These are phyloP conservation scores for Trypoxylon attenuatum DNA, from an alignment of 2,888 invertebrate species.

Conservation along the genomic window DNA sequence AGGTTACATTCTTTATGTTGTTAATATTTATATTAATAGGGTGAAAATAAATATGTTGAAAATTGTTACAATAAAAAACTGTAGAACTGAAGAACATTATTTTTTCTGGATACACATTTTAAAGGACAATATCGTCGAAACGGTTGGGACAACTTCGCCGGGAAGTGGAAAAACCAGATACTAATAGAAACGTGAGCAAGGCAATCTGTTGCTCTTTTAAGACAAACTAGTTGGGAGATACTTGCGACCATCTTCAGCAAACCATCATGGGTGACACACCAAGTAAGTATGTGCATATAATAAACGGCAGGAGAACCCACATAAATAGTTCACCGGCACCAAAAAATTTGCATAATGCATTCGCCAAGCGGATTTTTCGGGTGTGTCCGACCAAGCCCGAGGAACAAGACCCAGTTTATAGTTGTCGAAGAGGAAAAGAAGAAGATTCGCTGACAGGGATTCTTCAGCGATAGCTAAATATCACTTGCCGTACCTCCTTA, in stretches of 20 bases:
- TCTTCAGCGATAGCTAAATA: no score
- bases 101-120: slow-evolving; percentile 16
- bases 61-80: no score
- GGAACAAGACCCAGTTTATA: no score
- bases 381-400: slow-evolving; percentile 2
- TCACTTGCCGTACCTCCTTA: no score
- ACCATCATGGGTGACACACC: slow-evolving; percentile 43
- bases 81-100: no score
- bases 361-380: slow-evolving; percentile 25
- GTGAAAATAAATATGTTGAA: no score
- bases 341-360: slow-evolving; percentile 44
- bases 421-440: no score
- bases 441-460: no score
- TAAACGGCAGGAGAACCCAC: slow-evolving; percentile 25
- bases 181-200: slow-evolving; percentile 6
- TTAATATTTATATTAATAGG: no score
- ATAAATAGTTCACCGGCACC: slow-evolving; percentile 10
- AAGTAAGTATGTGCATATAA: slow-evolving; percentile 37
- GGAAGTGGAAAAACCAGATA: slow-evolving; percentile 41
- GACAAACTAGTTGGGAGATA: slow-evolving; percentile 13
- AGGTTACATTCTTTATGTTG: no score
- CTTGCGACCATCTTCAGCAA: slow-evolving; percentile 14
- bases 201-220: slow-evolving; percentile 9
- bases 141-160: slow-evolving; percentile 15
- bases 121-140: no score